Conservation (phyloP, 2,888 invertebrate species). For the Pristionchus maxplancki region DNA sequence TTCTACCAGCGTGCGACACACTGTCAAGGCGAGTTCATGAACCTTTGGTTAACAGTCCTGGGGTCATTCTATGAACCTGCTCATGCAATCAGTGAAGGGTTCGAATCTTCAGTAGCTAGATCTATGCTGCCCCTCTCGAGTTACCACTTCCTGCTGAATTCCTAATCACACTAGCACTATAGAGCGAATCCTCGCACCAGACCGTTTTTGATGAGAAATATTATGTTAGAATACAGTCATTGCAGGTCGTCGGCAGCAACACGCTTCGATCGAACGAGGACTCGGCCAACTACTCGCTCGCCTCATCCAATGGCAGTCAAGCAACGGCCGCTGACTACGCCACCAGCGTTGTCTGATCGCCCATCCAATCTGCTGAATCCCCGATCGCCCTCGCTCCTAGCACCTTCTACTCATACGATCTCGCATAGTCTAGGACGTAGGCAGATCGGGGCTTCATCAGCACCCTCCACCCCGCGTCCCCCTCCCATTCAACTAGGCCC, state of each 20-base stretch:
- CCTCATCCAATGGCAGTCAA: slow-evolving; percentile 53
- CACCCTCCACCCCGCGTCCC: not conserved
- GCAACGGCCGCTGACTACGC: slow-evolving; percentile 61
- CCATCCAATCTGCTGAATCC: not conserved
- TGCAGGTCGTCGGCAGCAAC: slow-evolving; percentile 45
- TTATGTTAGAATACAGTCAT: not conserved
- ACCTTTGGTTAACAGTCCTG: not conserved
- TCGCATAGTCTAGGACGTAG: not conserved
- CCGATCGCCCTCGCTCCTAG: not conserved
- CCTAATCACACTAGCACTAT: slow-evolving; percentile 52
- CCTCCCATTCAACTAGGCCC: not conserved
- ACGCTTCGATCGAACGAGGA: slow-evolving; percentile 56
- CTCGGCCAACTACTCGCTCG: slow-evolving; percentile 60
- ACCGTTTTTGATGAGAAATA: too few relatives aligned
- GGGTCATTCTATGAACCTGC: too few relatives aligned
- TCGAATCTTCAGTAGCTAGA: not conserved
- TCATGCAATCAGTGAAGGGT: too few relatives aligned
- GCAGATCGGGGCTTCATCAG: not conserved
- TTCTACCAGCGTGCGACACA: slow-evolving; percentile 56
- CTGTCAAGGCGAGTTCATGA: slow-evolving; percentile 54
- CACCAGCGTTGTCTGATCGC: slow-evolving; percentile 63
- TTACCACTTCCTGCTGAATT: not conserved
- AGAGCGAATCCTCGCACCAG: too few relatives aligned
- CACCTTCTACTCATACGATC: not conserved
- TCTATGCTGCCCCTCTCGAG: not conserved